phyloP scores from a whole-genome alignment of 2,113 vertebrate genomes.

The Leuciscus idus region DNA sequence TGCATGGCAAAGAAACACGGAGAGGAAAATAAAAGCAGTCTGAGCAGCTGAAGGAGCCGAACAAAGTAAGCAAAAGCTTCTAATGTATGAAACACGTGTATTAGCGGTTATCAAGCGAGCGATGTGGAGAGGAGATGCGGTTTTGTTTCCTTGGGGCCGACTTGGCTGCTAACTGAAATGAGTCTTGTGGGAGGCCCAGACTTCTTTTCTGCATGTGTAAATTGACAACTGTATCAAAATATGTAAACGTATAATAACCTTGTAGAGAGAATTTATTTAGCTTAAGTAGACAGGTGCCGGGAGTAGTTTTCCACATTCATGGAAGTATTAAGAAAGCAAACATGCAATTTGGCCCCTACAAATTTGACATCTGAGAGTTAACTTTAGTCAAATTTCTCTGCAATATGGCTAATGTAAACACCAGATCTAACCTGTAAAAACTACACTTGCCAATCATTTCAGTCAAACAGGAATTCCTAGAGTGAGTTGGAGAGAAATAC shows the following conservation, averaged over 20 bases:
- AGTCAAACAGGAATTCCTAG: slow-evolving; percentile 26
- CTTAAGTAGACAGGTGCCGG: slow-evolving; percentile 66
- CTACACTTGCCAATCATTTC: slow-evolving; percentile 1
- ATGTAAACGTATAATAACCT: slow-evolving; percentile 72
- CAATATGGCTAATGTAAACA: slow-evolving; percentile 40
- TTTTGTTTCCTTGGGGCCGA: slow-evolving; percentile 72
- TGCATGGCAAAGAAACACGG: slow-evolving; percentile 62
- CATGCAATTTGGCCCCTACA: slow-evolving; percentile 41
- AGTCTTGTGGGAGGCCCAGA: slow-evolving; percentile 71
- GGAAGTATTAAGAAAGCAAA: slow-evolving; percentile 61
- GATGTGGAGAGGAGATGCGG: slow-evolving; percentile 70
- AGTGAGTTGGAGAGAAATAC: slow-evolving; percentile 33
- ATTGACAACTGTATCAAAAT: slow-evolving; percentile 73
- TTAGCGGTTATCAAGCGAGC: slow-evolving; percentile 75
- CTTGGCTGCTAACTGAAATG: slow-evolving; percentile 68
- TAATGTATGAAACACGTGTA: slow-evolving; percentile 83
- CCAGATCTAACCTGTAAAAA: slow-evolving; percentile 20
- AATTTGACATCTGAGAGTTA: slow-evolving; percentile 36
- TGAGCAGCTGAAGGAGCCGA: slow-evolving; percentile 72
- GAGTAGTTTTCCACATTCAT: slow-evolving; percentile 68
- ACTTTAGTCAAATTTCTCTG: background rate
- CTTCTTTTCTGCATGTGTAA: slow-evolving; percentile 71
- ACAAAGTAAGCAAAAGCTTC: slow-evolving; percentile 72
- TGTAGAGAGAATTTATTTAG: slow-evolving; percentile 64
- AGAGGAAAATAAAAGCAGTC: slow-evolving; percentile 58